Conservation (phyloP, 2,113 vertebrate species). For the Motacilla alba region DNA sequence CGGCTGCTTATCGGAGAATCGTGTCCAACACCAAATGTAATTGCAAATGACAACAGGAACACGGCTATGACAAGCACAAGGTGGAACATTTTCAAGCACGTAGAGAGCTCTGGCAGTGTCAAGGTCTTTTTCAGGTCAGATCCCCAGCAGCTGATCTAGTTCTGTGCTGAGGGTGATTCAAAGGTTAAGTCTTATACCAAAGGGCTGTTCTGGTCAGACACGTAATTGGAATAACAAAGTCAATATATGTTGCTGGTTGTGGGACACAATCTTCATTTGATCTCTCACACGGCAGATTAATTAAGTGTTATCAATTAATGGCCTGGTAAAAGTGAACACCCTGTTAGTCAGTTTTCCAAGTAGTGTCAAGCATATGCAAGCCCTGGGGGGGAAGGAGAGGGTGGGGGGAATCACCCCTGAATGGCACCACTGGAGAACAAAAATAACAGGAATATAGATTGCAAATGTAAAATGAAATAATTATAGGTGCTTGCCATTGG, state of each 20-base stretch:
- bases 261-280: conserved; percentile 76
- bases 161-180: conserved; percentile 70
- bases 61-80: conserved; percentile 6
- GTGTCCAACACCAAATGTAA: not conserved
- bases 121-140: conserved; percentile 69
- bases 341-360: conserved; percentile 67
- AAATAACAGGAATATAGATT: not conserved
- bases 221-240: conserved; percentile 80
- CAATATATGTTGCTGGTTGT: conserved; percentile 68
- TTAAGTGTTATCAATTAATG: conserved; percentile 86
- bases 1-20: not conserved
- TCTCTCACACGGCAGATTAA: conserved; percentile 82
- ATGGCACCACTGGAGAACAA: not conserved
- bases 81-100: conserved; percentile 17
- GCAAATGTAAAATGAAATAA: not conserved
- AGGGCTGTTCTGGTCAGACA: conserved; percentile 62
- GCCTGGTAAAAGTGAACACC: conserved; percentile 75
- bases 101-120: not conserved
- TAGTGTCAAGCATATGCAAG: conserved; percentile 40
- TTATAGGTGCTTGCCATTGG: not conserved
- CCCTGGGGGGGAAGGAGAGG: not conserved
- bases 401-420: not conserved
- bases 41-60: not conserved
- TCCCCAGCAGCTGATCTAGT: conserved; percentile 57
- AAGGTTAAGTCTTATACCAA: conserved; percentile 76